A percentile compares a stretch with the other conserved stretches of the same genome.
Evolutionary conservation across 2,888 invertebrate genomes (phyloP).

Genomic region (Thumatha senex): DNA sequence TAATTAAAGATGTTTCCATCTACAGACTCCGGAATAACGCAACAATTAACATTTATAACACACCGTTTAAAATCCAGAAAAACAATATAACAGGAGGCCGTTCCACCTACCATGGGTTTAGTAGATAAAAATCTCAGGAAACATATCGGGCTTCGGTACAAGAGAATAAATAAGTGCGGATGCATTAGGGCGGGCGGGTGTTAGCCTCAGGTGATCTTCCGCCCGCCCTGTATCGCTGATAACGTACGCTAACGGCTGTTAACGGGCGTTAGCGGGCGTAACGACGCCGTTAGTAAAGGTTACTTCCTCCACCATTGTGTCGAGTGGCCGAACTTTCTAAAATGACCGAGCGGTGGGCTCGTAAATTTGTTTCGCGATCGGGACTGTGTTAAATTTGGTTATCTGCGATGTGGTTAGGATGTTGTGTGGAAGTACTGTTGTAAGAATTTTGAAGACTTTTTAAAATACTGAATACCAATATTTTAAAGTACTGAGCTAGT

Average conservation of each 20-base stretch:
- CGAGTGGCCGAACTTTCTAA: slow-evolving; percentile 39
- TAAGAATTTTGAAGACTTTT: not conserved
- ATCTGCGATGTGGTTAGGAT: slow-evolving; percentile 18
- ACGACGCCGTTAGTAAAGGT: slow-evolving; percentile 78
- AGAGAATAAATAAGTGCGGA: slow-evolving; percentile 80
- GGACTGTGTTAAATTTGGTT: slow-evolving; percentile 36
- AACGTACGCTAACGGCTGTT: slow-evolving; percentile 69
- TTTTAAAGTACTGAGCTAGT: no score
- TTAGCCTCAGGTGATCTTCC: slow-evolving; percentile 76
- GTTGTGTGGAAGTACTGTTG: not conserved
- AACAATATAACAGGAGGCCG: slow-evolving; percentile 29
- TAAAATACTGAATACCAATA: not conserved
- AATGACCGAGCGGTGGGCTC: slow-evolving; percentile 26
- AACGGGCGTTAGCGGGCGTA: slow-evolving; percentile 66
- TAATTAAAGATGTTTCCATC: slow-evolving; percentile 24
- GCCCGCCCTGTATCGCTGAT: slow-evolving; percentile 74
- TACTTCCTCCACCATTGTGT: slow-evolving; percentile 73
- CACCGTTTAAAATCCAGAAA: slow-evolving; percentile 38
- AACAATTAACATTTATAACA: slow-evolving; percentile 35
- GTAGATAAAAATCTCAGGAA: slow-evolving; percentile 69
- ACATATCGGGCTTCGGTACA: slow-evolving; percentile 60
- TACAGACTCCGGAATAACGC: slow-evolving; percentile 16
- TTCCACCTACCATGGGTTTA: slow-evolving; percentile 20
- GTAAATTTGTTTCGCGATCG: slow-evolving; percentile 52
- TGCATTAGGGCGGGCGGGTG: slow-evolving; percentile 76